Conservation (phyloP, 1,140 invertebrate genomes). For the Andricus grossulariae region DNA sequence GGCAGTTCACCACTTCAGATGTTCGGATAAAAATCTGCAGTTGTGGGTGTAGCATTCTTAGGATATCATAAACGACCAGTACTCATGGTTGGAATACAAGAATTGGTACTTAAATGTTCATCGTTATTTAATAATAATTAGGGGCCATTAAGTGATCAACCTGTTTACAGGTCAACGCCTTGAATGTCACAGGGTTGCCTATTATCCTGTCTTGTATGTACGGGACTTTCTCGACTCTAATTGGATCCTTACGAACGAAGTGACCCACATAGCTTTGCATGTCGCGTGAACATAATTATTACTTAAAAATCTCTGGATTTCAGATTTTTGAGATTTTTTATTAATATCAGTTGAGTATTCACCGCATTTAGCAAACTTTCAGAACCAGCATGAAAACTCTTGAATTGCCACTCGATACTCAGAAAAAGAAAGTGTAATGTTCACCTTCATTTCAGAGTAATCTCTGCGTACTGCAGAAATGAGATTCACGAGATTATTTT, state of each 20-base stretch:
- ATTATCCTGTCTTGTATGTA: background rate
- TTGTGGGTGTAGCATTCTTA: background rate
- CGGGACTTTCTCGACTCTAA: background rate
- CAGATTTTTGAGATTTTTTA: background rate
- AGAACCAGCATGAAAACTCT: too few relatives aligned
- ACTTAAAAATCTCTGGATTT: background rate
- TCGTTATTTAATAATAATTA: background rate
- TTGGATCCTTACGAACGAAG: background rate
- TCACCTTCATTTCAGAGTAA: too few relatives aligned
- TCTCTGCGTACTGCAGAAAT: too few relatives aligned
- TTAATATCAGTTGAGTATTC: too few relatives aligned
- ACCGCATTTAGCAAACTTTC: background rate
- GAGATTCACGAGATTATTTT: too few relatives aligned
- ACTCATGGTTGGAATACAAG: background rate
- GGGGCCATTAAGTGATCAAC: conserved; percentile 4
- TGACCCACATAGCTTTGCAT: background rate
- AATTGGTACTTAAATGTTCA: background rate
- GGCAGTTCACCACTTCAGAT: background rate
- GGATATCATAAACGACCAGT: background rate
- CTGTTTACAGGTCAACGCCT: background rate
- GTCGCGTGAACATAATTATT: background rate
- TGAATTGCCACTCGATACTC: too few relatives aligned
- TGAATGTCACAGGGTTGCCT: background rate
- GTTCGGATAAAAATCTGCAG: background rate
- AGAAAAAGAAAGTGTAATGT: too few relatives aligned